Evolutionary conservation across 2,797 vertebrate species (phyloP).

Genomic region (Crocodylus rhombifer): DNA sequence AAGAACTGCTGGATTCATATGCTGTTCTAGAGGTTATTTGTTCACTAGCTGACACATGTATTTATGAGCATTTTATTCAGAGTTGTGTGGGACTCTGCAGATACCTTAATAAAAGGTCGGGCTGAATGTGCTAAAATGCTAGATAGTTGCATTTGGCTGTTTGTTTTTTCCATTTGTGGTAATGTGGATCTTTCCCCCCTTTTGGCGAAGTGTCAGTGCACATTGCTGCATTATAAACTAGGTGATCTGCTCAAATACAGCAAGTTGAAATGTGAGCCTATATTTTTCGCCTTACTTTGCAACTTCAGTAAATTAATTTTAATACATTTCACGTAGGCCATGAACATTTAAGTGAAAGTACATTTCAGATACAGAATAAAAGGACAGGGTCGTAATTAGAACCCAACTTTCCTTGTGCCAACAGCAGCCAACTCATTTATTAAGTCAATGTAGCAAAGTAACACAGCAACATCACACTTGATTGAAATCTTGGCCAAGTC

Average conservation of each 20-base stretch:
- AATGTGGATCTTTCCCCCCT: background rate
- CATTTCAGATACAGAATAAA: slow-evolving; percentile 56
- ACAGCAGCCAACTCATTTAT: slow-evolving; percentile 82
- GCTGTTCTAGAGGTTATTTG: background rate
- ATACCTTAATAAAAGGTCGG: background rate
- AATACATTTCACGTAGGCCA: slow-evolving; percentile 35
- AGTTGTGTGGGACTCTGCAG: background rate
- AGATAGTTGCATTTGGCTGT: background rate
- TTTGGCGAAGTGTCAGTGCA: background rate
- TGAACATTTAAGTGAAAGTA: slow-evolving; percentile 62
- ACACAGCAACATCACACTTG: slow-evolving; percentile 78
- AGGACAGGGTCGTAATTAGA: slow-evolving; percentile 77
- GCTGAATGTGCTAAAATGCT: background rate
- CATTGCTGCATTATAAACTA: background rate
- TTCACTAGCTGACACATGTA: background rate
- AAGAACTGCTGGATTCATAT: background rate
- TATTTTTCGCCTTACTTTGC: slow-evolving; percentile 27
- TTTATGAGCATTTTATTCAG: background rate
- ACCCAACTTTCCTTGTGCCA: slow-evolving; percentile 67
- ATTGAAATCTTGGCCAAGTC: slow-evolving; percentile 84
- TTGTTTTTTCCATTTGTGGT: background rate
- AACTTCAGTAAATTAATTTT: slow-evolving; percentile 47
- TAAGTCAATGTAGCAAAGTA: slow-evolving; percentile 81
- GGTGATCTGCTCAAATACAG: background rate
- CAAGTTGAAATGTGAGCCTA: background rate